Conservation (phyloP, 53 echinoderm and acorn worm genomes). For the Mesocentrotus franciscanus region DNA sequence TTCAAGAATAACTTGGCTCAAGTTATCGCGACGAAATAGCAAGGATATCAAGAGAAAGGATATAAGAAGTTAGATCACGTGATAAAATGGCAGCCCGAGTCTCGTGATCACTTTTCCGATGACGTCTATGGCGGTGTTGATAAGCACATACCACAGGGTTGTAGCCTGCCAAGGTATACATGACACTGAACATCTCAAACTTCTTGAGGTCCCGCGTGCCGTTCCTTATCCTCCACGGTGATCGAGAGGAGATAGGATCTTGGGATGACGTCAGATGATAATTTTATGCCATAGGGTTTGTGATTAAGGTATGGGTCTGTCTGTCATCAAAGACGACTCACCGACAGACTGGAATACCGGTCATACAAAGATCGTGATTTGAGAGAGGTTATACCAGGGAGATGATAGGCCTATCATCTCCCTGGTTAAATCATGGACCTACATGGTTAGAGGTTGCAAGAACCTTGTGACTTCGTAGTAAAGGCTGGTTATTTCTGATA, state of each 20-base stretch:
- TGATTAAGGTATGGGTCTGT: conserved; percentile 9
- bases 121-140: conserved; percentile 19
- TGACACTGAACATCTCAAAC: not conserved
- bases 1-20: conserved; percentile 54
- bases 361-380: not conserved
- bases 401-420: no score
- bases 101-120: conserved; percentile 39
- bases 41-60: conserved; percentile 47
- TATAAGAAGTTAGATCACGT: conserved; percentile 25
- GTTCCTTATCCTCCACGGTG: not conserved
- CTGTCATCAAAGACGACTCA: conserved; percentile 9
- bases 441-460: not conserved
- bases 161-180: conserved; percentile 27
- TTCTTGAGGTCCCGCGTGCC: not conserved
- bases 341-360: conserved; percentile 22
- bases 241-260: not conserved
- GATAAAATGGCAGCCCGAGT: not conserved
- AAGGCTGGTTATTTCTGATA: not conserved
- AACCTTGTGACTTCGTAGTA: not conserved
- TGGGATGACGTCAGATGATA: conserved; percentile 6
- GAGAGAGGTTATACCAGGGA: not conserved
- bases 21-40: conserved; percentile 24
- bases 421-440: no score
- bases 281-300: conserved; percentile 18
- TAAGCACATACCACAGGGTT: conserved; percentile 31